Base-by-base conservation (phyloP, 2,113 vertebrate genomes). In the Xiphorhynchus elegans region DNA sequence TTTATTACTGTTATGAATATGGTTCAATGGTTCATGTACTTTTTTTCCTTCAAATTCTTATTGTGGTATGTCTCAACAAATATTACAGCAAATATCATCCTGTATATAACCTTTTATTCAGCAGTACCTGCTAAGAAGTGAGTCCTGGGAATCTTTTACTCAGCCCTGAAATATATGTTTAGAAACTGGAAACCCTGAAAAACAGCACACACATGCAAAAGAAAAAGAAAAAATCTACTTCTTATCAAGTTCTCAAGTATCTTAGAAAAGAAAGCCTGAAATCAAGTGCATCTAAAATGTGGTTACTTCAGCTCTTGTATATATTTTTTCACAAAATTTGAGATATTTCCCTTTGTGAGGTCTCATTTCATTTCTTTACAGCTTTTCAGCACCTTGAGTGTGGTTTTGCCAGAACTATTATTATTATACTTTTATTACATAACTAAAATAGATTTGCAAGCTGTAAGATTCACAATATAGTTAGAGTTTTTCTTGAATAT, bases 111-210 rank as follows among this genome's bases (percentile, higher is more conserved):
- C 21, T 82, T 84, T 63, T 60, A 68, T 87, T 91, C 67, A 89
- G n/a, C 29, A 78, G 56, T 29, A 89, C 37, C 60, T 93, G 44
- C 60, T 91, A 82, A 95, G 56, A 39, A 68, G 20, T 5, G 39
- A 80, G 84, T 40, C 62, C 29, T 94, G 74, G 66, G 56, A 91
- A 94, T 93, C 53, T 76, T 82, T 75, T 89, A 62, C 58, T 46
- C 35, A 78, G 39, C 11, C 35, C 15, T 44, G 29, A 91, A 84
- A 84, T 44, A 19, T 20, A 70, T n/a, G 37, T 31, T 35, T 75
- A 72, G 74, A 78, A 91, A 84, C 20, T 31, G 25, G 25, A 90
- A 66, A 87, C 35, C 40, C 29, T 72, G 39, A 79, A 94, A 89
- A 91, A 29, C 14, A 35, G 33, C 8, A 39, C 11, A 35, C 4